Conservation (phyloP, 1,140 invertebrate species). For the Spodoptera litura region DNA sequence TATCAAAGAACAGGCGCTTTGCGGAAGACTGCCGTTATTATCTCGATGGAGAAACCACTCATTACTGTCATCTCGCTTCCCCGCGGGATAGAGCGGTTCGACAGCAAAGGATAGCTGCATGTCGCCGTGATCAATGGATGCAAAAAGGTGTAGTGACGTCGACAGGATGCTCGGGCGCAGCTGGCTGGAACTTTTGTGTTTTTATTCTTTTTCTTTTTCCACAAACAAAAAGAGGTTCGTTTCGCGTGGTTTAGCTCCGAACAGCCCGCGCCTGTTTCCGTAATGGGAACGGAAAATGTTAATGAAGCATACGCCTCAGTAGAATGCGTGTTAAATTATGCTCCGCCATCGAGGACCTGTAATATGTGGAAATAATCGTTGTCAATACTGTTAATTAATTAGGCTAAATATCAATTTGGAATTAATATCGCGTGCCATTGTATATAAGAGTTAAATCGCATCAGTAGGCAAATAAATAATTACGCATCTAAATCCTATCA, state of each 20-base stretch:
- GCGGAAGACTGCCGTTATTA: slow-evolving; percentile 82
- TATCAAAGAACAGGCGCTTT: slow-evolving; percentile 73
- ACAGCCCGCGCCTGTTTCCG: slow-evolving; percentile 75
- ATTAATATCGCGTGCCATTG: no score
- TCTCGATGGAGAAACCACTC: slow-evolving; percentile 60
- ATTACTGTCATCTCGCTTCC: slow-evolving; percentile 68
- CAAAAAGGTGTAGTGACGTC: slow-evolving; percentile 76
- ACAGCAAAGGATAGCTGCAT: slow-evolving; percentile 67
- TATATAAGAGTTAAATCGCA: slow-evolving; percentile 12
- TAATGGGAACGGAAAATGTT: slow-evolving; percentile 83
- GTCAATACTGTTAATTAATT: slow-evolving; percentile 69
- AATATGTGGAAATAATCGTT: slow-evolving; percentile 74
- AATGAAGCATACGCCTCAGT: slow-evolving; percentile 75
- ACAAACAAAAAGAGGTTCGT: slow-evolving; percentile 77
- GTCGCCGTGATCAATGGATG: slow-evolving; percentile 70
- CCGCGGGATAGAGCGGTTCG: slow-evolving; percentile 34
- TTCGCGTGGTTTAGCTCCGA: slow-evolving; percentile 80
- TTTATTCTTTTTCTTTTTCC: slow-evolving; percentile 74
- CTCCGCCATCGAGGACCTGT: slow-evolving; percentile 58
- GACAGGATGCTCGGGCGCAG: slow-evolving; percentile 84
- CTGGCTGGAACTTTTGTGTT: slow-evolving; percentile 83
- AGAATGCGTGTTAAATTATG: slow-evolving; percentile 75
- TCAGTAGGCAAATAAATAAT: slow-evolving; percentile 34
- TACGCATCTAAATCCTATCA: slow-evolving; percentile 41
- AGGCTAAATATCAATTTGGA: slow-evolving; percentile 53